A percentile compares a stretch with the other conserved stretches of the same genome.
These are phyloP conservation scores for Hyposoter didymator DNA, from an alignment of 2,888 invertebrate species.

Conservation along the genomic window DNA sequence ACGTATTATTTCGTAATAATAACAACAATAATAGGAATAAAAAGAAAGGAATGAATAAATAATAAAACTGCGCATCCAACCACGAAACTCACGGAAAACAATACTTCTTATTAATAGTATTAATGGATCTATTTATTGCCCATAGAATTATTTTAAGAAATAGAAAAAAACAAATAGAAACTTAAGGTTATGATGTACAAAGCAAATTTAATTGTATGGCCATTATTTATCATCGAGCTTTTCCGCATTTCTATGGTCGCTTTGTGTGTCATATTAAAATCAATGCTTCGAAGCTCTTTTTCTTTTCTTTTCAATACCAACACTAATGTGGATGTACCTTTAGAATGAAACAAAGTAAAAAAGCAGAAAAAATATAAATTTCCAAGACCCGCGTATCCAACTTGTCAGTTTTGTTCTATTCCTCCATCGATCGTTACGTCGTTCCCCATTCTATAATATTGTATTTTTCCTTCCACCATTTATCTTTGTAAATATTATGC, in stretches of 20 bases:
- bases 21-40: slow-evolving; percentile 34
- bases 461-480: slow-evolving; percentile 66
- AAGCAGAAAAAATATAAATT: not conserved
- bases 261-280: slow-evolving; percentile 62
- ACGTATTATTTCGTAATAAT: slow-evolving; percentile 64
- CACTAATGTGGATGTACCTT: not conserved
- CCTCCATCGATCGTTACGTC: slow-evolving; percentile 46
- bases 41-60: slow-evolving; percentile 41
- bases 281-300: slow-evolving; percentile 30
- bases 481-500: slow-evolving; percentile 74
- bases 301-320: not conserved
- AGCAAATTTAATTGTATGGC: slow-evolving; percentile 51
- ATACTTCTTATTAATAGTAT: slow-evolving; percentile 64
- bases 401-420: slow-evolving; percentile 19
- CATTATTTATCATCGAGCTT: slow-evolving; percentile 59
- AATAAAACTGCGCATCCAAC: slow-evolving; percentile 52
- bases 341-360: not conserved
- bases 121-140: slow-evolving; percentile 73
- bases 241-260: slow-evolving; percentile 67
- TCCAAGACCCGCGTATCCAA: not conserved
- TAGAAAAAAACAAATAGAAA: slow-evolving; percentile 21
- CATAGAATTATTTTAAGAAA: slow-evolving; percentile 69
- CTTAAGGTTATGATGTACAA: slow-evolving; percentile 60
- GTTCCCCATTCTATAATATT: slow-evolving; percentile 34
- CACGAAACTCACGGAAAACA: slow-evolving; percentile 60